Evolutionary conservation across 2,797 vertebrate species (phyloP).

Genomic region (Lutjanus argentimaculatus): DNA sequence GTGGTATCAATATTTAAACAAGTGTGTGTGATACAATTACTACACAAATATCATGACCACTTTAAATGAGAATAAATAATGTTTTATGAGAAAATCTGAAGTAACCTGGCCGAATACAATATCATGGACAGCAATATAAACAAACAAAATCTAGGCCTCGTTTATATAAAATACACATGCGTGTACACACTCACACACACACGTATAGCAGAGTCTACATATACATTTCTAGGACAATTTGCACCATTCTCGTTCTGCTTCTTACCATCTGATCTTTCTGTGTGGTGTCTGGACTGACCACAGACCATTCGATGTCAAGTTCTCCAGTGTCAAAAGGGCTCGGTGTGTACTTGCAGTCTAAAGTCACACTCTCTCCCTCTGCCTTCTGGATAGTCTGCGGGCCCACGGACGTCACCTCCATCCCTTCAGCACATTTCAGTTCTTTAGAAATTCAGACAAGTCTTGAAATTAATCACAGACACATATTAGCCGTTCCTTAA

Average conservation of each 20-base stretch:
- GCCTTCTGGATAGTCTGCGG: slow-evolving; percentile 88
- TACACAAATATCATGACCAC: too few species aligned
- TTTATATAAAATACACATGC: too few species aligned
- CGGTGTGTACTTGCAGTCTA: slow-evolving; percentile 88
- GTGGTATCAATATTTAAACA: too few species aligned
- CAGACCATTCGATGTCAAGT: slow-evolving; percentile 93
- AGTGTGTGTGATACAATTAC: too few species aligned
- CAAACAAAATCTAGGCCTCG: too few species aligned
- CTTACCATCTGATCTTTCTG: slow-evolving; percentile 90
- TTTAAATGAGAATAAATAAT: too few species aligned
- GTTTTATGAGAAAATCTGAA: too few species aligned
- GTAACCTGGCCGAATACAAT: too few species aligned
- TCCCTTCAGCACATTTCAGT: slow-evolving; percentile 57
- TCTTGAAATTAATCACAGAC: slow-evolving; percentile 19
- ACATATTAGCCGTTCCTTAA: not conserved
- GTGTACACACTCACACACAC: too few species aligned
- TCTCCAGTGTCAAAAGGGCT: slow-evolving; percentile 87
- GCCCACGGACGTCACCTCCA: slow-evolving; percentile 87
- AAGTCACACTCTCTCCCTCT: slow-evolving; percentile 84
- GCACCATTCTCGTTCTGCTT: not conserved
- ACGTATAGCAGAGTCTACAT: not conserved
- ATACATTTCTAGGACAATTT: not conserved
- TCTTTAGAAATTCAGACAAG: slow-evolving; percentile 56
- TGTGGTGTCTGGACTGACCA: slow-evolving; percentile 88
- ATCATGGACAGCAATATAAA: too few species aligned